These are phyloP conservation scores for Pholis gunnellus DNA, from an alignment of 2,113 vertebrate species.

Conservation along the genomic window DNA sequence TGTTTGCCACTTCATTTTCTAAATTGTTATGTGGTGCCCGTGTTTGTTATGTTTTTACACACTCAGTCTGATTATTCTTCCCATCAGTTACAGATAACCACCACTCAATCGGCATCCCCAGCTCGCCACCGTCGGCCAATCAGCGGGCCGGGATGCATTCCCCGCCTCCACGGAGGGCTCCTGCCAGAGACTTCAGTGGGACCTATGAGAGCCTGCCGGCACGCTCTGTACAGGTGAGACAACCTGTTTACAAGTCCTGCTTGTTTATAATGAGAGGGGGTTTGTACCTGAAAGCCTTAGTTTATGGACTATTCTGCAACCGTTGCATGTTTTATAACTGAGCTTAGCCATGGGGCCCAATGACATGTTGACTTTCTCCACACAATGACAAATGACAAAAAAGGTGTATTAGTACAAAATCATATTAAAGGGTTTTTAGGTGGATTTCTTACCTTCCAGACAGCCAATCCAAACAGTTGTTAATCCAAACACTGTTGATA, in stretches of 20 bases:
- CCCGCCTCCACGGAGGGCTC: slow-evolving; percentile 88
- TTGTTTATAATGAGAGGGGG: not conserved
- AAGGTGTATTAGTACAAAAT: not conserved
- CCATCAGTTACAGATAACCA: slow-evolving; percentile 70
- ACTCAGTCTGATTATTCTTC: not conserved
- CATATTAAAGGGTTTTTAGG: not conserved
- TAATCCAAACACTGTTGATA: not conserved
- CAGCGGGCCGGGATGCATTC: slow-evolving; percentile 93
- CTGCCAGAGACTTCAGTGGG: slow-evolving; percentile 86
- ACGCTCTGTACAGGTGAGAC: slow-evolving; percentile 88
- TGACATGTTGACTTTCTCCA: too few relatives aligned
- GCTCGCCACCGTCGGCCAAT: slow-evolving; percentile 70
- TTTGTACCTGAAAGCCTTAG: not conserved
- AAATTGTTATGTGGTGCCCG: not conserved
- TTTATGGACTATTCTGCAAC: not conserved
- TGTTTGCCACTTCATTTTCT: not conserved
- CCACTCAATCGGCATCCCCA: slow-evolving; percentile 82
- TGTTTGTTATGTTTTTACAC: not conserved
- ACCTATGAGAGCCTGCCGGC: slow-evolving; percentile 93
- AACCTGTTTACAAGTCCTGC: not conserved
- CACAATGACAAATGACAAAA: not conserved
- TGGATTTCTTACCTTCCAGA: not conserved
- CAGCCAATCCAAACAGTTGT: not conserved
- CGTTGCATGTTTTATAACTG: too few relatives aligned
- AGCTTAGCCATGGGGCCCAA: too few relatives aligned